These are phyloP conservation scores for Oryzias celebensis DNA, from an alignment of 2,113 vertebrate genomes.

Conservation along the genomic window DNA sequence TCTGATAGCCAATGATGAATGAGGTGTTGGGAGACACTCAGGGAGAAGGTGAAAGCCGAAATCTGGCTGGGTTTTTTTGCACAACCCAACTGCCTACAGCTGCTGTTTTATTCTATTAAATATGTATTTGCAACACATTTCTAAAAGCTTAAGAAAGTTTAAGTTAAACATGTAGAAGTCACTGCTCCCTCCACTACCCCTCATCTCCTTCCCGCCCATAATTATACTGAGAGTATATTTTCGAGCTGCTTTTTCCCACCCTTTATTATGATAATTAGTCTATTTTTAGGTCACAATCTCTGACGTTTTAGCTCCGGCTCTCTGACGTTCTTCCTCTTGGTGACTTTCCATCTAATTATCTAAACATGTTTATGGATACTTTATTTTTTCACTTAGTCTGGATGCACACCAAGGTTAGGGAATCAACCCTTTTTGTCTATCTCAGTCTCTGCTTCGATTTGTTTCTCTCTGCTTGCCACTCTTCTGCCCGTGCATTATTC, in stretches of 20 bases:
- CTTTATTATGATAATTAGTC: constrained; percentile 69
- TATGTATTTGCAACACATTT: constrained; percentile 3
- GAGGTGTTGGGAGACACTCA: constrained; percentile 16
- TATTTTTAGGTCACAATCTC: constrained; percentile 65
- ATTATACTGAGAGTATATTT: constrained; percentile 18
- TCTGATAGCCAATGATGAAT: constrained; percentile 37
- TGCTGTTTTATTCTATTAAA: constrained; percentile 3
- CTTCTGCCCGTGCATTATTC: constrained; percentile 61
- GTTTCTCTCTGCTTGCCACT: constrained; percentile 37
- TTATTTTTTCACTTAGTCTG: constrained; percentile 16
- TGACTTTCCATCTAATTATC: constrained; percentile 63
- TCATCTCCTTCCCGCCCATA: constrained; percentile 25
- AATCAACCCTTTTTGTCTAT: constrained; percentile 2
- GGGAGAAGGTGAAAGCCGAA: neutral
- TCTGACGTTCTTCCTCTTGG: constrained; percentile 35
- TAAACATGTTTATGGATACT: constrained; percentile 48
- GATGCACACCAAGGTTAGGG: constrained; percentile 26
- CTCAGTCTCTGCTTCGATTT: constrained; percentile 19
- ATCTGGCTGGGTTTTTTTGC: constrained; percentile 23
- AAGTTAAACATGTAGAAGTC: constrained; percentile 21
- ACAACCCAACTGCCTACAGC: constrained; percentile 14
- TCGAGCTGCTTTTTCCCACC: constrained; percentile 41
- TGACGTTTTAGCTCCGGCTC: constrained; percentile 28
- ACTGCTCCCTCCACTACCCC: neutral
- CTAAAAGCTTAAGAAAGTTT: constrained; percentile 9